Conservation (phyloP, 2,888 invertebrate genomes). For the Scaptomyza parva region DNA sequence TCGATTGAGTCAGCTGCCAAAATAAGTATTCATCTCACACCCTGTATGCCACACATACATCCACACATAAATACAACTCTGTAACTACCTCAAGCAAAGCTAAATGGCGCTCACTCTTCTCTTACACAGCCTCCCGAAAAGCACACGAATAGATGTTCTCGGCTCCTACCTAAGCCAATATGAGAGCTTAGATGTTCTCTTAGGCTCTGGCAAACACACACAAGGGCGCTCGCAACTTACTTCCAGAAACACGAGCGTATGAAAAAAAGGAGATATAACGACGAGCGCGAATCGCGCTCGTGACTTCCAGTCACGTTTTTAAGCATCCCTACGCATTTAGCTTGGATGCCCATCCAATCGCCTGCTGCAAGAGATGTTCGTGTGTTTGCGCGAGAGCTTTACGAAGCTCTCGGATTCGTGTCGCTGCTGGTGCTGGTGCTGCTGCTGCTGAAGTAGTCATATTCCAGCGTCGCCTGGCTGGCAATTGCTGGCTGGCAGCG, state of each 20-base stretch:
- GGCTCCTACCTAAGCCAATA: slow-evolving; percentile 44
- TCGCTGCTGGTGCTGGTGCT: slow-evolving; percentile 17
- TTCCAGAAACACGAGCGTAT: slow-evolving; percentile 43
- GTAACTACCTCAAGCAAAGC: slow-evolving; percentile 58
- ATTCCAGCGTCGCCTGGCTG: slow-evolving; percentile 80
- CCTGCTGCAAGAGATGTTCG: slow-evolving; percentile 39
- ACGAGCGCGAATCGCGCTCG: slow-evolving; percentile 14
- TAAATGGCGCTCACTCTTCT: slow-evolving; percentile 32
- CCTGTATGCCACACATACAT: slow-evolving; percentile 27
- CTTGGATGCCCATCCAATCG: slow-evolving; percentile 32
- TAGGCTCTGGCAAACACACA: slow-evolving; percentile 1
- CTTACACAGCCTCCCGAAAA: slow-evolving; percentile 48
- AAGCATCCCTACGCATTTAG: slow-evolving; percentile 43
- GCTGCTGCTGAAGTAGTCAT: slow-evolving; percentile 40
- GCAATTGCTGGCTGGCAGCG: slow-evolving; percentile 71
- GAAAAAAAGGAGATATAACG: not conserved
- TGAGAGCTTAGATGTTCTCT: slow-evolving; percentile 25
- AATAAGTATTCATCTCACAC: slow-evolving; percentile 20
- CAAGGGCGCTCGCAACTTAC: slow-evolving; percentile 1
- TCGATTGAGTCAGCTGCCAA: slow-evolving; percentile 38
- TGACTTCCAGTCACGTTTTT: slow-evolving; percentile 36
- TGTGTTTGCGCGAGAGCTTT: slow-evolving; percentile 26
- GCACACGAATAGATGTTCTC: slow-evolving; percentile 9
- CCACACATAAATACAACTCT: slow-evolving; percentile 2
- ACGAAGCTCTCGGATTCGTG: slow-evolving; percentile 30